Conservation (phyloP, 2,797 vertebrate genomes). For the Sibirionetta formosa region DNA sequence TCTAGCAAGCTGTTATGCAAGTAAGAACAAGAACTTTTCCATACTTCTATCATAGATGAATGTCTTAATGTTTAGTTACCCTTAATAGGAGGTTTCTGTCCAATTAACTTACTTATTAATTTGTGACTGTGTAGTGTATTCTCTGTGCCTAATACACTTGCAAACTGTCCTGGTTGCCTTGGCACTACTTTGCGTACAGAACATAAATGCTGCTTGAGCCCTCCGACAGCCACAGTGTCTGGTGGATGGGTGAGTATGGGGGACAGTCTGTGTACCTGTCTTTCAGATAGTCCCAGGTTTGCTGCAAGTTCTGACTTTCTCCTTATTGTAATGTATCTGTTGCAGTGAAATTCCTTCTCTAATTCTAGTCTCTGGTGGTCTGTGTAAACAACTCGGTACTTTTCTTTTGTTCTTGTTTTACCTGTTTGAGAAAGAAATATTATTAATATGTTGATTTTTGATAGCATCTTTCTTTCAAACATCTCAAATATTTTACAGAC, state of each 20-base stretch:
- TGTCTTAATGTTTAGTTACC: neutral
- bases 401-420: slow-evolving; percentile 98
- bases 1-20: neutral
- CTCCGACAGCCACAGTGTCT: neutral
- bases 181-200: neutral
- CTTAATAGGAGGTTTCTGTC: neutral
- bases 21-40: neutral
- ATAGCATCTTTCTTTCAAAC: slow-evolving; percentile 16
- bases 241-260: neutral
- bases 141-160: neutral
- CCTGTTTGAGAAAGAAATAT: slow-evolving; percentile 81
- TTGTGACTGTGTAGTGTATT: neutral
- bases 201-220: neutral
- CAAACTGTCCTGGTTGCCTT: neutral
- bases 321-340: slow-evolving; percentile 95
- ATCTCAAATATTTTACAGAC: neutral
- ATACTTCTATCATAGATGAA: neutral
- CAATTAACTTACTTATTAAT: neutral
- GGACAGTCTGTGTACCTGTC: slow-evolving; percentile 89
- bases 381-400: slow-evolving; percentile 96
- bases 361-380: slow-evolving; percentile 96
- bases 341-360: slow-evolving; percentile 98
- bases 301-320: slow-evolving; percentile 95
- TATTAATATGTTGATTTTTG: neutral
- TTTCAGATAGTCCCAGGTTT: slow-evolving; percentile 94